Base-by-base conservation (phyloP, 2,113 vertebrate genomes). In the Brachypodius melanocephalos region DNA sequence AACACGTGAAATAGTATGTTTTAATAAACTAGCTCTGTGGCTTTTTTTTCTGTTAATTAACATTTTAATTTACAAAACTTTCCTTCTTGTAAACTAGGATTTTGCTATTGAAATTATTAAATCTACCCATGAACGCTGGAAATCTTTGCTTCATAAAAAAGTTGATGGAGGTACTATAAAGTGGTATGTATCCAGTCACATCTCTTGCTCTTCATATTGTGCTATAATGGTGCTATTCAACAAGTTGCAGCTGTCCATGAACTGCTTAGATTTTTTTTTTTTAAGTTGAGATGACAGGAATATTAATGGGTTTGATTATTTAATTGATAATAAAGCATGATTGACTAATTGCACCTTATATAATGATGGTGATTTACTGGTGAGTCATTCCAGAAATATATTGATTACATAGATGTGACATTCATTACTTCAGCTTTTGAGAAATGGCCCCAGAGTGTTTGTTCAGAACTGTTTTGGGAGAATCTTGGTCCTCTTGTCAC, bases 61-160 rank as follows among this genome's bases (percentile, higher is more conserved):
- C 29, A 24, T 81, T 54, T 93, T 66, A 71, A 76, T 85, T 85
- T 54, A 66, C 73, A 74, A 80, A 85, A 57, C 38, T 84, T 89
- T 87, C 61, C 81, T 96, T 89, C 17, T 88, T 91, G 68, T 91
- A 52, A 94, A 95, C 77, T 82, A 99, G 99, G 98, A 98, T 78
- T 99, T 99, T 98, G 99, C 99, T 71, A 69, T 98, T 85, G 97
- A 98, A 88, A 94, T 99, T 61, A 98, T 99, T 86, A 98, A 98
- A 91, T 98, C 98, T 74, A 98, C 99, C 58, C 99, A 99, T 73
- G 97, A 98, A 96, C 98, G 97, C 95, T 99, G 99, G 99, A 99
- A 98, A 97, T 98, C 98, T 67, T 97, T 99, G 97, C 97, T 99
- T 89, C 98, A 98, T 92, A 98, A 98, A 96, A 98, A 98, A 94